Percentiles rank a stretch among this genome's conserved stretches.
These are phyloP conservation scores for Xylota sylvarum DNA, from an alignment of 2,888 invertebrate genomes.

Conservation along the genomic window DNA sequence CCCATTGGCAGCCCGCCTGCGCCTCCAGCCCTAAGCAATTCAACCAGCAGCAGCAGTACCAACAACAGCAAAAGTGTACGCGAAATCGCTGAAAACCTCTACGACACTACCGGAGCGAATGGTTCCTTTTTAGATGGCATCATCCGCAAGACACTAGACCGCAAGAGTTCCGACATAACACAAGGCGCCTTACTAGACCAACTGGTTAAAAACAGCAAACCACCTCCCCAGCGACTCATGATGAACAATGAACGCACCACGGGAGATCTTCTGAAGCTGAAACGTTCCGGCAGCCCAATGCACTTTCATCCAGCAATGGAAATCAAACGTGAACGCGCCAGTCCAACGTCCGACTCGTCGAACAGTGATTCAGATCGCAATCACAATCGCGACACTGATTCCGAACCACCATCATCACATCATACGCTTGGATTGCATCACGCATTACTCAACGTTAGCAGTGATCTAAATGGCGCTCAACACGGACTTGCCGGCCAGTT, in stretches of 20 bases:
- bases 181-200: constrained; percentile 88
- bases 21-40: constrained; percentile 57
- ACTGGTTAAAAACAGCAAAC: constrained; percentile 87
- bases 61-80: constrained; percentile 85
- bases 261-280: constrained; percentile 75
- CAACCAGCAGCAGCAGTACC: constrained; percentile 77
- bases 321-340: constrained; percentile 87
- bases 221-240: constrained; percentile 80
- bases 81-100: constrained; percentile 88
- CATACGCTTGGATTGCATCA: constrained; percentile 76
- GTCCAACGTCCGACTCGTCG: constrained; percentile 79
- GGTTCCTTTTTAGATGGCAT: constrained; percentile 92
- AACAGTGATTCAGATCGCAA: constrained; percentile 77
- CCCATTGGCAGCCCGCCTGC: constrained; percentile 76
- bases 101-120: constrained; percentile 88
- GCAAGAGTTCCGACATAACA: constrained; percentile 85
- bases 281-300: constrained; percentile 83
- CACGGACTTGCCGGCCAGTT: constrained; percentile 53
- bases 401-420: constrained; percentile 78
- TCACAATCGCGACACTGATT: constrained; percentile 33
- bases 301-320: constrained; percentile 83
- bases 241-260: constrained; percentile 81
- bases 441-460: constrained; percentile 77
- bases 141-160: constrained; percentile 92
- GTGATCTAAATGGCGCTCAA: constrained; percentile 75